A percentile compares a stretch with the other conserved stretches of the same genome.
Evolutionary conservation across 1,140 invertebrate genomes (phyloP).

Genomic region (Eriocheir sinensis): DNA sequence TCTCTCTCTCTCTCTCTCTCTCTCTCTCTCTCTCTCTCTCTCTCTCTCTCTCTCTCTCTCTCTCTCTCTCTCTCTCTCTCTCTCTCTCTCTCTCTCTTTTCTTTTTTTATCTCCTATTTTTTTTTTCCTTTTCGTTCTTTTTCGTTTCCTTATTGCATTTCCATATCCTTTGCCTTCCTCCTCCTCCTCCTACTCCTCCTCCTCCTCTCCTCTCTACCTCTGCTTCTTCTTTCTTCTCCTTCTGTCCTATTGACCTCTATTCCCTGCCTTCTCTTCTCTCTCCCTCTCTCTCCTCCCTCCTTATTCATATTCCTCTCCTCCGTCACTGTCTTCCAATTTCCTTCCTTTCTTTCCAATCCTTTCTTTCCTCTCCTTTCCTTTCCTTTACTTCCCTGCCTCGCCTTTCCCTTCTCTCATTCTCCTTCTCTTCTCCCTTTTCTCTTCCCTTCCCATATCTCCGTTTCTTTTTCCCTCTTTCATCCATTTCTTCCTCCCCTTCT

Average conservation of each 20-base stretch:
- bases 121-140: neutral
- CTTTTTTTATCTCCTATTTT: neutral
- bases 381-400: neutral
- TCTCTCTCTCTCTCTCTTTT: too few relatives aligned
- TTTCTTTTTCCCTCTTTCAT: neutral
- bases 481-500: neutral
- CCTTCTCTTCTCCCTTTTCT: neutral
- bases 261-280: neutral
- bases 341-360: neutral
- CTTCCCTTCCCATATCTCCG: neutral
- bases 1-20: too few relatives aligned
- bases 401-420: neutral
- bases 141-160: neutral
- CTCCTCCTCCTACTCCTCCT: too few relatives aligned
- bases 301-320: neutral
- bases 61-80: too few relatives aligned
- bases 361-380: too few relatives aligned
- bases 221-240: too few relatives aligned
- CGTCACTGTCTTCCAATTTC: neutral
- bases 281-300: neutral
- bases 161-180: neutral
- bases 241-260: neutral
- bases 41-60: too few relatives aligned
- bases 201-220: neutral
- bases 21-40: too few relatives aligned